Evolutionary conservation across 1,140 invertebrate genomes (phyloP), one percentile per base, ranked within the genome.

Genomic region (Macrobrachium rosenbergii): DNA sequence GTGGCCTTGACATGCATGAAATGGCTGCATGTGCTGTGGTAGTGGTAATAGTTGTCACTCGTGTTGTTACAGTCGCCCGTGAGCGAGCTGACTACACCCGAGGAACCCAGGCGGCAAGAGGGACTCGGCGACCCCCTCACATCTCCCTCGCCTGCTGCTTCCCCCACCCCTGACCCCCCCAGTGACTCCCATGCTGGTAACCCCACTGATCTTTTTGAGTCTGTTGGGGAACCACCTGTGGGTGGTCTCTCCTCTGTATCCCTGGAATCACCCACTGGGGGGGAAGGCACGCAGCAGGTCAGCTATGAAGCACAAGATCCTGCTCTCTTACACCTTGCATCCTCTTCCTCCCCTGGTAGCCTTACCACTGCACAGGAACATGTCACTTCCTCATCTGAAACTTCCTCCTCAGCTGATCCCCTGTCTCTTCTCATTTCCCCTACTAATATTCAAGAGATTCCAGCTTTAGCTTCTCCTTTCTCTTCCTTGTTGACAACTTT

Each of bases 41-140:
- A 87, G 84, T 75, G 28, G 84, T 87, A 87, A 87, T 76, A 81
- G 84, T 80, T 87, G 77, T 87, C 76, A 81, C 75, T 73, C 84
- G 28, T 87, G 84, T 87, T 87, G 83, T 86, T 87, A 52, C 84
- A 87, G 84, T 87, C 84, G 67, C 84, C 84, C 77, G 84, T 87
- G 84, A 87, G 84, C 84, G 84, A 87, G 78, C 77, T 79, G 84
- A 87, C 84, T 45, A 81, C 84, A 59, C 84, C 84, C 37, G 84
- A 87, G 52, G 84, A 87, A 77, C 63, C 58, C 64, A 80, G 77
- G 77, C 59, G 37, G 77, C 67, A 80, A 28, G 84, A 87, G 60
- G 82, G 82, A 59, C 69, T 23, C 37, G 59, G 59, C 52, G 78
- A 87, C 78, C 84, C 84, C 64, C 84, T 87, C 78, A 87, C 78